Base-by-base conservation (phyloP, 2,797 vertebrate genomes). In the Psittacula derbiana region DNA sequence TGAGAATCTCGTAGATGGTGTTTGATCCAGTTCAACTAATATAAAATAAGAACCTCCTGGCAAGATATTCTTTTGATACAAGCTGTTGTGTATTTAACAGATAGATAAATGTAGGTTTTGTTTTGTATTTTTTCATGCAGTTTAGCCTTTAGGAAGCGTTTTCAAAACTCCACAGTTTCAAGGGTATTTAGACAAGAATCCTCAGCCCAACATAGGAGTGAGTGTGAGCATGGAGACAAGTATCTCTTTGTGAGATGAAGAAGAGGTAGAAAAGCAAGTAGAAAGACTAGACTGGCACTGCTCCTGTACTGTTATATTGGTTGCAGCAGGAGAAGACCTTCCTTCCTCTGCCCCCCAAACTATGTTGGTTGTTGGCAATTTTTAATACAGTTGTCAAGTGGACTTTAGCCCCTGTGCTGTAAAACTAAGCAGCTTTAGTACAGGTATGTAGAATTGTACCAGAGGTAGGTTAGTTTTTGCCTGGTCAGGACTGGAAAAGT, bases 21-120 rank as follows among this genome's bases (percentile, higher is more conserved):
- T 96, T 96, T 96, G 83, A 96, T 93, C 78, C 84, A 36, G 82
- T 88, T 95, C 86, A 92, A 91, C 86, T 96, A 95, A 95, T 96
- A 90, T 84, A 80, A 96, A 95, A 87, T 86, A 90, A 88, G 94
- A 96, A 83, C 72, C 96, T 97, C 25, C 90, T 92, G 96, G 96
- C 95, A 96, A 94, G 90, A 74, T 86, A 86, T 13, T 88, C 55
- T 86, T 95, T 94, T 94, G 96, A 95, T 92, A 92, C 38, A 80
- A 93, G 47, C 67, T 80, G 79, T 74, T 92, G 21, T 80, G 28
- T 90, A 66, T 87, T 96, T 94, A 91, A 80, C 75, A 95, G 85
- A 87, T 53, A 96, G 90, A 75, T 93, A 96, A 94, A 90, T 93
- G 67, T 27, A 92, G 75, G 9, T 15, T 85, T 92, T 71, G 41